Evolutionary conservation across 1,140 invertebrate genomes (phyloP).

Genomic region (Zaprionus ornatus): DNA sequence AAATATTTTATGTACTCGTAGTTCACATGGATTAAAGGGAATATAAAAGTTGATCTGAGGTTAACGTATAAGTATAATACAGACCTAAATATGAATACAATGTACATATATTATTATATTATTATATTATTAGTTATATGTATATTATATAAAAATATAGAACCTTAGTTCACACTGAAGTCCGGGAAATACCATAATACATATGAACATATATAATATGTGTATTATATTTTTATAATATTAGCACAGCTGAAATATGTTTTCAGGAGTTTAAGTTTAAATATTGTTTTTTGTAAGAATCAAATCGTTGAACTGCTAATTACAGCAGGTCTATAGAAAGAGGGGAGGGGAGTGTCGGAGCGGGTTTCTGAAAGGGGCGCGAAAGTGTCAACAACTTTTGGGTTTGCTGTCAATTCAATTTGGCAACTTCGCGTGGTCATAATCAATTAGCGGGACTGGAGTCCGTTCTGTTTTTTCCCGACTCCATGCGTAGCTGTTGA

Average conservation of each 20-base stretch:
- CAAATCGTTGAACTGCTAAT: slow-evolving; percentile 29
- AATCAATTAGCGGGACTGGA: slow-evolving; percentile 26
- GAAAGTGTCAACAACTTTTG: slow-evolving; percentile 13
- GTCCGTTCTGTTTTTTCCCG: background rate
- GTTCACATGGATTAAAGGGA: too few species aligned
- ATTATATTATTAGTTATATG: too few species aligned
- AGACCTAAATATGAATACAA: too few species aligned
- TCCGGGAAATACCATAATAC: background rate
- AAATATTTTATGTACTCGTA: too few species aligned
- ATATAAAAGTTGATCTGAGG: too few species aligned
- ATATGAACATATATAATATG: background rate
- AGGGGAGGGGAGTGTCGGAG: background rate
- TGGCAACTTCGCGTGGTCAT: slow-evolving; percentile 3
- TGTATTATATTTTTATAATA: slow-evolving; percentile 3
- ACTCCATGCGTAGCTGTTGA: background rate
- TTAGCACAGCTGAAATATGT: slow-evolving; percentile 32
- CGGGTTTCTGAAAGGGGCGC: background rate
- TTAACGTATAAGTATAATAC: too few species aligned
- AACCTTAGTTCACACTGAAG: background rate
- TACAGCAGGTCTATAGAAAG: background rate
- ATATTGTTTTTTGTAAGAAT: slow-evolving; percentile 14
- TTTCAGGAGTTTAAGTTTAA: background rate
- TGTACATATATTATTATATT: too few species aligned
- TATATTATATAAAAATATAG: background rate
- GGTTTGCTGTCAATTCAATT: slow-evolving; percentile 10